Evolutionary conservation across 2,888 invertebrate species (phyloP).

Genomic region (Neoaliturus tenellus): DNA sequence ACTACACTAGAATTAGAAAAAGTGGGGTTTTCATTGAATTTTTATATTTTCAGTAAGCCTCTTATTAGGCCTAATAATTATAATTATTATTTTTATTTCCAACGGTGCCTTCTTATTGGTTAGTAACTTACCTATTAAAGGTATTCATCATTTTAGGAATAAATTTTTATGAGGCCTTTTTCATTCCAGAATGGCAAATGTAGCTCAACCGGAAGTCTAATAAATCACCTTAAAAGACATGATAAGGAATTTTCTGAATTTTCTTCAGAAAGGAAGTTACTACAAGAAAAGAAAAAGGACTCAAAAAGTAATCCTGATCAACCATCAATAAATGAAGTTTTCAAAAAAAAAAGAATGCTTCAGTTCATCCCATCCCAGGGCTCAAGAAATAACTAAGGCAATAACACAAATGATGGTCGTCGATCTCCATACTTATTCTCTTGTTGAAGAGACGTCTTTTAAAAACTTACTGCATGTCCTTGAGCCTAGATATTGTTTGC

Average conservation of each 20-base stretch:
- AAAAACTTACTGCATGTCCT: not conserved
- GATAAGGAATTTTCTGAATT: not conserved
- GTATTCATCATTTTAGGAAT: no score
- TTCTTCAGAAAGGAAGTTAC: not conserved
- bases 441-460: not conserved
- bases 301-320: not conserved
- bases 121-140: no score
- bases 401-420: not conserved
- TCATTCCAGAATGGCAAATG: not conserved
- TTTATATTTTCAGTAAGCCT: not conserved
- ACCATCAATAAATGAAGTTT: not conserved
- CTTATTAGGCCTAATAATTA: no score
- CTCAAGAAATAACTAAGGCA: not conserved
- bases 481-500: not conserved
- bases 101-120: no score
- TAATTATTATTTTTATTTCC: no score
- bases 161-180: no score
- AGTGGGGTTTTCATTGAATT: not conserved
- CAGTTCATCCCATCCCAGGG: not conserved
- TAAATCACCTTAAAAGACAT: not conserved
- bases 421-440: not conserved
- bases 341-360: not conserved
- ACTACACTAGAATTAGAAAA: no score
- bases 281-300: not conserved
- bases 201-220: not conserved